Evolutionary conservation across 2,888 invertebrate genomes (phyloP), one percentile per base, ranked within the genome.

Genomic region (Drosophila anomalipes): DNA sequence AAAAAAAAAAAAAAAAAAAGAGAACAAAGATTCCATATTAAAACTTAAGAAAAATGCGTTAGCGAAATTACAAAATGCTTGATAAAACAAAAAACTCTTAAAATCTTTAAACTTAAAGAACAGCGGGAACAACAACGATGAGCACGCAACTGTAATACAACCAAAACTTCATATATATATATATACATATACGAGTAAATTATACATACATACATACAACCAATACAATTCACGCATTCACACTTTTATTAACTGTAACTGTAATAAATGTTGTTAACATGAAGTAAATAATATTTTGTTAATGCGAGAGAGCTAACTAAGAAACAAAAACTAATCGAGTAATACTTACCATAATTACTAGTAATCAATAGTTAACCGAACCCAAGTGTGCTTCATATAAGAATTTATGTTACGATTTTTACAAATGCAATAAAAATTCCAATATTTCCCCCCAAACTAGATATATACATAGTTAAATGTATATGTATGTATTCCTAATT

Each of bases 351-450:
- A 57, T 60, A 68, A 58, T 30, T 58, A 73, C 70, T 74, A 83
- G 74, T 63, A 54, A 77, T 67, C 41, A 39, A 57, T 74, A 85
- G 68, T 83, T 74, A 83, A 85, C 74, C 77, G 79, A 91, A 91
- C 92, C 92, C 92, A 92, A 92, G 91, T 92, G 92, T 92, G 92
- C 92, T 92, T 92, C 91, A 89, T 83, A 80, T 90, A 87, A 83
- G 83, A 83, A 89, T 87, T 89, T 85, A 83, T 77, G 83, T 82
- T 83, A 83, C 78, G 73, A 83, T 84, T 81, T 86, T 74, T 85
- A 82, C 72, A 82, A 86, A 76, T 74, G 72, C 77, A 72, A 79
- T 69, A 76, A 77, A 64, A 62, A 74, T 56, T 70, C 44, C 39
- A 75, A 72, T 61, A 77, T 74, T 72, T 32, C 51, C 57, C 57